Conservation (phyloP, 2,888 invertebrate species). For the Pimpla rufipes region DNA sequence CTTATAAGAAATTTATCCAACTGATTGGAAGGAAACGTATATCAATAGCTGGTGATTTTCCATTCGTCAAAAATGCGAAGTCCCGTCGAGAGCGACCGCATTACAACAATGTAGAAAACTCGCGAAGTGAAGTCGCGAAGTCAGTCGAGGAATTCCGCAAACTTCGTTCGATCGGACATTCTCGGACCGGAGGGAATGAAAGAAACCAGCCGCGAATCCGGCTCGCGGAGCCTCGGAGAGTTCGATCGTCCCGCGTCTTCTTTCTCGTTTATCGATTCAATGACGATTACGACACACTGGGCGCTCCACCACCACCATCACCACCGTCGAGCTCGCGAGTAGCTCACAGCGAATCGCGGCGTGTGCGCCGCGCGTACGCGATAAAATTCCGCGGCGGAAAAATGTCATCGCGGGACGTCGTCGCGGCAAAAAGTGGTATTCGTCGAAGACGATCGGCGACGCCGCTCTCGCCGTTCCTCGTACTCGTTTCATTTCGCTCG, state of each 20-base stretch:
- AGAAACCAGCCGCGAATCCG: conserved; percentile 55
- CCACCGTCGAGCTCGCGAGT: too few species aligned
- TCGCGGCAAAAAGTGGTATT: conserved; percentile 73
- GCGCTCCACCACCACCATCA: background rate
- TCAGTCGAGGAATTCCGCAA: conserved; percentile 48
- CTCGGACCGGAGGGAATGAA: conserved; percentile 40
- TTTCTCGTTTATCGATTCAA: conserved; percentile 56
- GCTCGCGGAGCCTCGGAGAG: conserved; percentile 10
- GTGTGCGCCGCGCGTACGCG: conserved; percentile 35
- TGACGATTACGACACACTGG: conserved; percentile 57
- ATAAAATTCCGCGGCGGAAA: conserved; percentile 64
- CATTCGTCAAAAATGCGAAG: background rate
- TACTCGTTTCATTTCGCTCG: conserved; percentile 46
- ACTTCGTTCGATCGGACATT: conserved; percentile 40
- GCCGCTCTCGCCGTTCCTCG: conserved; percentile 67
- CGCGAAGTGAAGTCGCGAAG: background rate
- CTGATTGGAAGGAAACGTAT: background rate
- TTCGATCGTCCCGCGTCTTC: conserved; percentile 13
- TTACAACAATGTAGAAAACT: background rate
- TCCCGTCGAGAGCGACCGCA: background rate
- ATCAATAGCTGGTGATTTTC: background rate
- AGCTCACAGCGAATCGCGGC: conserved; percentile 30
- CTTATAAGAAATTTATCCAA: background rate
- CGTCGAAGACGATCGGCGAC: conserved; percentile 69
- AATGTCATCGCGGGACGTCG: conserved; percentile 66